Evolutionary conservation across 2,888 invertebrate species (phyloP).

Genomic region (Euplagia quadripunctaria): DNA sequence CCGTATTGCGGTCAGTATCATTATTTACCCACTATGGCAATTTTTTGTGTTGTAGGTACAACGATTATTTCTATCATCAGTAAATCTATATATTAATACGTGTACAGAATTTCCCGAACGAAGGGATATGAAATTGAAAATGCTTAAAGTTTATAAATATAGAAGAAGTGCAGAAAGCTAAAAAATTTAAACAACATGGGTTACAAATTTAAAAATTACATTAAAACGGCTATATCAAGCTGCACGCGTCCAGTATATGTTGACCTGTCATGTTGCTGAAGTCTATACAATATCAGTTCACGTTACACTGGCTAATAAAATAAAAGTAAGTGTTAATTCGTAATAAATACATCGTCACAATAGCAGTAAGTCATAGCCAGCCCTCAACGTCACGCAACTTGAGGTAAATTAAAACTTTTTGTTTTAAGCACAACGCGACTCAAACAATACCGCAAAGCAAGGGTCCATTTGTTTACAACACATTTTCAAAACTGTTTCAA

Average conservation of each 20-base stretch:
- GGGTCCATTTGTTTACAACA: conserved; percentile 54
- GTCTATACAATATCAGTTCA: too few species aligned
- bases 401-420: conserved; percentile 49
- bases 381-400: conserved; percentile 24
- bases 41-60: not conserved
- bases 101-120: not conserved
- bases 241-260: too few species aligned
- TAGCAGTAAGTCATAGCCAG: not conserved
- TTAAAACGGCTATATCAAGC: too few species aligned
- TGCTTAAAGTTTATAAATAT: not conserved
- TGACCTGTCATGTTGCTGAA: too few species aligned
- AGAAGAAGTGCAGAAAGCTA: not conserved
- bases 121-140: not conserved
- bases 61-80: too few species aligned
- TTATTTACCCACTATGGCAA: not conserved
- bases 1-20: conserved; percentile 73
- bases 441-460: conserved; percentile 55
- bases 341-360: not conserved
- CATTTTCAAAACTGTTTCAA: conserved; percentile 53
- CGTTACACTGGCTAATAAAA: too few species aligned
- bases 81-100: not conserved
- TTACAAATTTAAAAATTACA: too few species aligned
- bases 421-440: conserved; percentile 25
- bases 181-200: too few species aligned
- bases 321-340: not conserved